Percentiles rank a stretch among this genome's conserved stretches.
These are phyloP conservation scores for Papilio protenor DNA, from an alignment of 2,888 invertebrate species.

Conservation along the genomic window DNA sequence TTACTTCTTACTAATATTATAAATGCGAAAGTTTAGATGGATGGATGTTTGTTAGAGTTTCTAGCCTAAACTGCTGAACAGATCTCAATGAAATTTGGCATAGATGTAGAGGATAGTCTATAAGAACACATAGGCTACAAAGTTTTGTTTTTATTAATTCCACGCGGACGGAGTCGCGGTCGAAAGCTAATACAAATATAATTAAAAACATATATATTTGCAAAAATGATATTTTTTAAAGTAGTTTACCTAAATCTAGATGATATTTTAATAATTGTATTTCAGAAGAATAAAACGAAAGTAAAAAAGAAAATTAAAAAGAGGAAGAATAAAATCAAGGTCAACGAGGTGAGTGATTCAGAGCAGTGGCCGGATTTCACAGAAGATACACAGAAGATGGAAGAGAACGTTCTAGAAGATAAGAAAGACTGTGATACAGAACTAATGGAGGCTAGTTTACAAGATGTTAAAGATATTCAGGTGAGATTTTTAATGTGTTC, in stretches of 20 bases:
- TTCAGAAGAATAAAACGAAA: conserved; percentile 37
- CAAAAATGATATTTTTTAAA: no score
- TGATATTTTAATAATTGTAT: conserved; percentile 54
- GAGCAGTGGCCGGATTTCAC: conserved; percentile 30
- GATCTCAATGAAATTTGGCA: no score
- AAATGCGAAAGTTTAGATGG: no score
- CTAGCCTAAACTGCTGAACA: no score
- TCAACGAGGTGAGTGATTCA: conserved; percentile 21
- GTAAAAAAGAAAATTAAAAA: conserved; percentile 64
- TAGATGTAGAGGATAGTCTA: no score
- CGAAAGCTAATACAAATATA: no score
- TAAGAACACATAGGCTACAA: no score
- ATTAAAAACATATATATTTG: no score
- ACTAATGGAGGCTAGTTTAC: background rate
- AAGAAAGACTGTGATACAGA: conserved; percentile 54
- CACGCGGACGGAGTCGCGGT: no score
- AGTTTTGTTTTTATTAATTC: no score
- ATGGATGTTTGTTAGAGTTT: no score
- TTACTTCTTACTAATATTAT: no score
- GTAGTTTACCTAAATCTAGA: background rate
- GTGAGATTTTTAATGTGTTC: conserved; percentile 8
- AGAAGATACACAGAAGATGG: conserved; percentile 63
- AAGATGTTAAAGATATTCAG: conserved; percentile 66
- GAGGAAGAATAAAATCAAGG: conserved; percentile 58
- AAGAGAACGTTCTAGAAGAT: conserved; percentile 82